Percentiles rank a stretch among this genome's conserved stretches.
Conservation (phyloP, 2,113 vertebrate genomes). For the Pomatorhinus ruficollis region DNA sequence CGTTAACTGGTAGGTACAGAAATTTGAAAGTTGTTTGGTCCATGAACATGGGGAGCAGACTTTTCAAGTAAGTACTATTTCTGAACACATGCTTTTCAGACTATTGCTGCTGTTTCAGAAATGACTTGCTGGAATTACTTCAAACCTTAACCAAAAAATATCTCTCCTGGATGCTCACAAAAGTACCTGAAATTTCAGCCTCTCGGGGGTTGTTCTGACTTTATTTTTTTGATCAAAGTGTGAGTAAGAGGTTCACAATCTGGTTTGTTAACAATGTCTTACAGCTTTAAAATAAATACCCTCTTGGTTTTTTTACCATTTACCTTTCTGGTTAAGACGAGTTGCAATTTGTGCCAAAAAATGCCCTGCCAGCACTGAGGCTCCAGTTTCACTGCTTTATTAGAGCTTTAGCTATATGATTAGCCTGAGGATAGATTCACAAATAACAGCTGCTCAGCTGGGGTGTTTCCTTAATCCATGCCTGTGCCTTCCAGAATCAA, state of each 20-base stretch:
- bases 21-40: background rate
- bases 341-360: constrained; percentile 4
- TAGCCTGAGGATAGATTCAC: constrained; percentile 45
- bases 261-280: background rate
- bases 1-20: background rate
- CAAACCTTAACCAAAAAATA: background rate
- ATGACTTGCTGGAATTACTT: background rate
- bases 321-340: background rate
- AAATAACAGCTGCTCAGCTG: constrained; percentile 51
- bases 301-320: background rate
- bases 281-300: background rate
- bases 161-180: background rate
- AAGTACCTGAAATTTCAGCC: background rate
- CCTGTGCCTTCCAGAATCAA: constrained; percentile 38
- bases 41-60: background rate
- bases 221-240: background rate
- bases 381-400: constrained; percentile 42
- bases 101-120: background rate
- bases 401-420: constrained; percentile 15
- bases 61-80: background rate
- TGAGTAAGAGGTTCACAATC: background rate
- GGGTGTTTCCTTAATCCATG: constrained; percentile 48
- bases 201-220: background rate
- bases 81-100: background rate
- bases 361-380: background rate